phyloP scores from a whole-genome alignment of 2,797 vertebrate genomes.

The Anguilla megastoma region DNA sequence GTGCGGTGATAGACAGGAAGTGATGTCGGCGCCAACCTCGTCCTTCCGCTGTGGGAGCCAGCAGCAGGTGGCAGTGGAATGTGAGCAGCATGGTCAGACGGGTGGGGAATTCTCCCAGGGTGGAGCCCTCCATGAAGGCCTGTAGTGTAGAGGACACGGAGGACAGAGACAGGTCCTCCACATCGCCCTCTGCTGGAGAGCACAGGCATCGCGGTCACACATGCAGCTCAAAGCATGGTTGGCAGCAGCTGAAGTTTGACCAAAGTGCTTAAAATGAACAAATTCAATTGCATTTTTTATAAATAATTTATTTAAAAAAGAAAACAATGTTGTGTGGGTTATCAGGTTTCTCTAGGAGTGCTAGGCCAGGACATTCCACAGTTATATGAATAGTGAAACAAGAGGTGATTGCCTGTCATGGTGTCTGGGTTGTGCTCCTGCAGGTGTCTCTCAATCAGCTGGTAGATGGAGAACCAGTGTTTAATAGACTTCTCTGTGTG shows the following conservation, averaged over 20 bases:
- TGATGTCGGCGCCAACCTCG: constrained; percentile 69
- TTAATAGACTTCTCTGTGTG: constrained; percentile 85
- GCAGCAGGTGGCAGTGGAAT: constrained; percentile 93
- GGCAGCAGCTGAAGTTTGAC: not conserved
- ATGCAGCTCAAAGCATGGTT: not conserved
- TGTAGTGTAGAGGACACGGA: constrained; percentile 81
- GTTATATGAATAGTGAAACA: not conserved
- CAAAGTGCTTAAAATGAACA: not conserved
- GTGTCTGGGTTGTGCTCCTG: constrained; percentile 71
- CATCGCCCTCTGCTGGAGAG: constrained; percentile 46
- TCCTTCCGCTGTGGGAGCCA: constrained; percentile 76
- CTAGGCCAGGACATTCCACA: not conserved
- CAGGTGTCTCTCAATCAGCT: constrained; percentile 85
- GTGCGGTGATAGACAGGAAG: not conserved
- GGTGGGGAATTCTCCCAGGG: constrained; percentile 84
- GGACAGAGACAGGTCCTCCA: constrained; percentile 66
- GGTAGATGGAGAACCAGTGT: constrained; percentile 95
- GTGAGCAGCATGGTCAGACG: constrained; percentile 84
- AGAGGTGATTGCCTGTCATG: constrained; percentile 67
- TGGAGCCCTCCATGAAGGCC: constrained; percentile 91
- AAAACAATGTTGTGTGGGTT: constrained; percentile 2
- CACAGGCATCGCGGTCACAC: not conserved
- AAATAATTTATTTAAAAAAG: not conserved
- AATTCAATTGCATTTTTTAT: not conserved
- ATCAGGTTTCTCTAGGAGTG: not conserved